These are phyloP conservation scores for Gonioctena quinquepunctata DNA, from an alignment of 1,140 invertebrate genomes.

Conservation along the genomic window DNA sequence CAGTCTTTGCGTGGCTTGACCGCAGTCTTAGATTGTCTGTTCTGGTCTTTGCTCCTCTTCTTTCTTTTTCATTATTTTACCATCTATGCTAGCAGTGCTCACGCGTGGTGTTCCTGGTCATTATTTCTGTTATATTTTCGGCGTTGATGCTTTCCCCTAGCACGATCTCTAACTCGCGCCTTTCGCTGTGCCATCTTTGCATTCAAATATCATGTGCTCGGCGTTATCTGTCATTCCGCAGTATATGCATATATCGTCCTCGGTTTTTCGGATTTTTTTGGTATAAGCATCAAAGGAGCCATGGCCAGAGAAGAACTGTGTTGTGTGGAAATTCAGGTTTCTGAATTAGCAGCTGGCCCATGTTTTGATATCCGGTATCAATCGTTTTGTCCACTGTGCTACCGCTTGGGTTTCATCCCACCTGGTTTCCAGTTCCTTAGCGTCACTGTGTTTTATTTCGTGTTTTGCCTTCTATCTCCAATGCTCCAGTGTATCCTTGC, in stretches of 20 bases:
- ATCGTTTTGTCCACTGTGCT: background rate
- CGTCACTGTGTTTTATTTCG: too few species aligned
- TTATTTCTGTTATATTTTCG: background rate
- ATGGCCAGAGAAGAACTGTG: background rate
- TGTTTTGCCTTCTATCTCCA: too few species aligned
- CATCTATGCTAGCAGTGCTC: background rate
- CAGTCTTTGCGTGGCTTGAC: too few species aligned
- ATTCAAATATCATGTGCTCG: background rate
- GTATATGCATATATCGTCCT: background rate
- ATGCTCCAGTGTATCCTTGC: too few species aligned
- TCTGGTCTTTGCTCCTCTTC: background rate
- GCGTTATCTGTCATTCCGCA: background rate
- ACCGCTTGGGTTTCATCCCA: too few species aligned
- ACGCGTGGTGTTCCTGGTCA: background rate
- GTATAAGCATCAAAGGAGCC: background rate
- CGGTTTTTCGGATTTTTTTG: background rate
- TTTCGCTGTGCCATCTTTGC: background rate
- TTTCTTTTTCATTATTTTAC: background rate
- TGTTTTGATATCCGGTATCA: background rate
- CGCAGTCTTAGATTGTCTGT: too few species aligned
- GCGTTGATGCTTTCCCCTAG: background rate
- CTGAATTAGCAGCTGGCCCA: background rate
- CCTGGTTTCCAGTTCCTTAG: too few species aligned
- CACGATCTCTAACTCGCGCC: background rate
- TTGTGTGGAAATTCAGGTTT: background rate